phyloP scores from a whole-genome alignment of 2,113 vertebrate species.

The Butastur rufipennis region DNA sequence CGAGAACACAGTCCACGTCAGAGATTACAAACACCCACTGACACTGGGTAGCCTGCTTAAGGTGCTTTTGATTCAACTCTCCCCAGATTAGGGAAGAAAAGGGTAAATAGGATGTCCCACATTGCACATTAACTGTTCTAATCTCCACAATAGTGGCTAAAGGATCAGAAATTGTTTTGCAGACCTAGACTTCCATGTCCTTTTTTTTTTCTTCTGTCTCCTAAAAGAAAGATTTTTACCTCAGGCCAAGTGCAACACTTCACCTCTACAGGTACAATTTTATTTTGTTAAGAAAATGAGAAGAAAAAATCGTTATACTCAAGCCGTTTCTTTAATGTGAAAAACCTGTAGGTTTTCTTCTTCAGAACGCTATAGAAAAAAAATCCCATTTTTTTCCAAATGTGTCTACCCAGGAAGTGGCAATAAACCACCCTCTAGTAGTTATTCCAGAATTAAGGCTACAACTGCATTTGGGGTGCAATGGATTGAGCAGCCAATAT shows the following conservation, averaged over 20 bases:
- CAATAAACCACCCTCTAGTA: neutral
- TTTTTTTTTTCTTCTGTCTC: neutral
- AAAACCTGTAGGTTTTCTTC: neutral
- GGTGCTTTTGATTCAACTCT: neutral
- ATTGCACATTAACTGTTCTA: neutral
- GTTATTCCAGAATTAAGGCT: neutral
- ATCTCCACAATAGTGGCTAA: neutral
- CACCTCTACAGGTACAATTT: accelerated
- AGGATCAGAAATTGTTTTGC: neutral
- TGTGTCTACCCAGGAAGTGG: neutral
- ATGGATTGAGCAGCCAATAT: neutral
- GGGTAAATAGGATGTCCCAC: neutral
- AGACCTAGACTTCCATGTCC: neutral
- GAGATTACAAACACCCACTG: neutral
- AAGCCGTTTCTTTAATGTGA: neutral
- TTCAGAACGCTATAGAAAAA: neutral
- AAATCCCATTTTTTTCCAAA: neutral
- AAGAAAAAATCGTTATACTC: neutral
- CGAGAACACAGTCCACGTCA: neutral
- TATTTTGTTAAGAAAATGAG: neutral
- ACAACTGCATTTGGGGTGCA: neutral
- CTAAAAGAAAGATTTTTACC: neutral
- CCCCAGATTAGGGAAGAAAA: neutral
- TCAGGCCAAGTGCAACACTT: neutral
- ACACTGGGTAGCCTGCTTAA: neutral